Evolutionary conservation across 2,113 vertebrate genomes (phyloP).

Genomic region (Uropsilus gracilis): DNA sequence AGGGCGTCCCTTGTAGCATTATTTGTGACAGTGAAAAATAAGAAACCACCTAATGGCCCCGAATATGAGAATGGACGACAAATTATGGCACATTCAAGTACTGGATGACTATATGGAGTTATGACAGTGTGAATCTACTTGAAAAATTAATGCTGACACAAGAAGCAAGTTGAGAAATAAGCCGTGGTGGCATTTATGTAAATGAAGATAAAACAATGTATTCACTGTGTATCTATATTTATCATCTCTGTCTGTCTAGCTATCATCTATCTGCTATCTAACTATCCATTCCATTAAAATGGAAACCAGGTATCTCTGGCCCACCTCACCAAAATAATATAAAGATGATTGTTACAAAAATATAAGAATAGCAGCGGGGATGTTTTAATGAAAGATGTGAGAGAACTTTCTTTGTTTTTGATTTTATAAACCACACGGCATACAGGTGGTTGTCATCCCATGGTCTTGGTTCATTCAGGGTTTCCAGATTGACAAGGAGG

Average conservation of each 20-base stretch:
- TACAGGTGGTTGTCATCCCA: neutral
- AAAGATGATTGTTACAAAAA: neutral
- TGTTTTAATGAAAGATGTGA: neutral
- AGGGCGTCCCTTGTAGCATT: neutral
- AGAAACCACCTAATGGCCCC: neutral
- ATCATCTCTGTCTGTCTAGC: neutral
- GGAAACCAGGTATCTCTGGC: neutral
- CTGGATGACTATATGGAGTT: fast-evolving
- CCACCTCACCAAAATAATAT: neutral
- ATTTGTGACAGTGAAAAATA: neutral
- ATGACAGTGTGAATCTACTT: neutral
- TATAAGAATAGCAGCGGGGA: neutral
- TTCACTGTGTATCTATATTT: neutral
- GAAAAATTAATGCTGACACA: neutral
- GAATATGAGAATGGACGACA: neutral
- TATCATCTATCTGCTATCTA: neutral
- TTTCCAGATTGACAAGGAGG: neutral
- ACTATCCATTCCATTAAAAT: neutral
- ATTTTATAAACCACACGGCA: neutral
- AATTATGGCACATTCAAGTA: neutral
- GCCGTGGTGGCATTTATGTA: neutral
- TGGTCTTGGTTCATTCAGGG: neutral
- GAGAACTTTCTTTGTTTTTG: neutral
- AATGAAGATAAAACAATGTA: neutral
- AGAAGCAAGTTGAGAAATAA: neutral